phyloP scores from a whole-genome alignment of 2,113 vertebrate genomes.

The Campylorhamphus procurvoides region DNA sequence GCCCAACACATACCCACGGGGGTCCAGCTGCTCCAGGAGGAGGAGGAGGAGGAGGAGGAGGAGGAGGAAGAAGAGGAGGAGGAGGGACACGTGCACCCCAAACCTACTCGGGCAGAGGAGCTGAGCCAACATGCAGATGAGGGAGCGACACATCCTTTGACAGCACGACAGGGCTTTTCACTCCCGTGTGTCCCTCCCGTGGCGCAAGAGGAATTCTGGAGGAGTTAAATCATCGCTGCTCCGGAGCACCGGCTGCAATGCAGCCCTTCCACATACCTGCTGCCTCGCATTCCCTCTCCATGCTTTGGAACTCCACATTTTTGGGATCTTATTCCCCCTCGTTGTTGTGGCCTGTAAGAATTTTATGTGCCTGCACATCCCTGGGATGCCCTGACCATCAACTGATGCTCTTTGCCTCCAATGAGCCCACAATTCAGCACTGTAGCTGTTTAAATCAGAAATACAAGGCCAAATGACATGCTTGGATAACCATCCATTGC shows the following conservation, averaged over 20 bases:
- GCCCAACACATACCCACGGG: neutral
- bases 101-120: neutral
- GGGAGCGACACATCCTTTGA: neutral
- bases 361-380: neutral
- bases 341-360: neutral
- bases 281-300: neutral
- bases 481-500: neutral
- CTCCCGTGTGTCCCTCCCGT: neutral
- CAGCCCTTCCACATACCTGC: conserved; percentile 38
- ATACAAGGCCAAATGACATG: neutral
- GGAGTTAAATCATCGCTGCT: conserved; percentile 42
- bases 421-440: neutral
- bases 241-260: conserved; percentile 4
- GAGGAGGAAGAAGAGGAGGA: neutral
- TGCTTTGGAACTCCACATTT: neutral
- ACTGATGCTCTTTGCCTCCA: neutral
- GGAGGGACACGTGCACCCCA: neutral
- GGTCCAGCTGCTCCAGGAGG: neutral
- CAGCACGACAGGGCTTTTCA: conserved; percentile 35
- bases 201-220: conserved; percentile 56
- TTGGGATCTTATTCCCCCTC: neutral
- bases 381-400: neutral
- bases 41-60: neutral
- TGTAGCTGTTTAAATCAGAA: neutral
- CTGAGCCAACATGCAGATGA: conserved; percentile 62